These are phyloP conservation scores for Bathybates hornii DNA, from an alignment of 2,113 vertebrate genomes.

Conservation along the genomic window DNA sequence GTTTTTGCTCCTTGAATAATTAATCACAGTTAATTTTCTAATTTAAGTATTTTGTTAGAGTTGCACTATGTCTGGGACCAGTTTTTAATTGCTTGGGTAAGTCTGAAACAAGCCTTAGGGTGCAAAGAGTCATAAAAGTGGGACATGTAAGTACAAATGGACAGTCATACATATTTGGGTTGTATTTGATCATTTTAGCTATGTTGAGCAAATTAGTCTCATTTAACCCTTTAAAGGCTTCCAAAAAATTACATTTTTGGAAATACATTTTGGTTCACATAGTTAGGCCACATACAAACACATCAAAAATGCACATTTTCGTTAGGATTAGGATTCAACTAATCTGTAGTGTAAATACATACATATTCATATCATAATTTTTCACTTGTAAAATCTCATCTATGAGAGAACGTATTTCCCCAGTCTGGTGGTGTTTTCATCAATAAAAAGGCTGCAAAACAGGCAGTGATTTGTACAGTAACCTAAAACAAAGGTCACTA, in stretches of 20 bases:
- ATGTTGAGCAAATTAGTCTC: not conserved
- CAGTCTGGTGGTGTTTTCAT: not conserved
- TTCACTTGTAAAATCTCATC: fast-evolving
- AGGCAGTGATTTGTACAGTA: not conserved
- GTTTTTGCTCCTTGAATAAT: not conserved
- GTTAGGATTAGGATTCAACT: fast-evolving
- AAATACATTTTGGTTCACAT: not conserved
- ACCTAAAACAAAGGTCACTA: not conserved
- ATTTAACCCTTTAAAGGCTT: not conserved
- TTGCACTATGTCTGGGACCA: not conserved
- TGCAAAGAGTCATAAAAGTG: not conserved
- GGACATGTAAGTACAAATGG: not conserved
- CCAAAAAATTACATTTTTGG: not conserved
- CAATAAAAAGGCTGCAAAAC: not conserved
- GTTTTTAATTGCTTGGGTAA: not conserved
- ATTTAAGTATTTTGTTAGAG: not conserved
- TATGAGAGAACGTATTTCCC: not conserved
- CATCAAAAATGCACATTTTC: not conserved
- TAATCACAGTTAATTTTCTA: not conserved
- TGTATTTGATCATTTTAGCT: not conserved
- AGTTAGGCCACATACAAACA: not conserved
- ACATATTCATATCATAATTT: not conserved
- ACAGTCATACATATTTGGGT: not conserved
- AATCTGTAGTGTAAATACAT: not conserved
- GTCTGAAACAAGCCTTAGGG: not conserved